These are phyloP conservation scores for Syngnathus scovelli DNA, from an alignment of 2,113 vertebrate genomes.

Conservation along the genomic window DNA sequence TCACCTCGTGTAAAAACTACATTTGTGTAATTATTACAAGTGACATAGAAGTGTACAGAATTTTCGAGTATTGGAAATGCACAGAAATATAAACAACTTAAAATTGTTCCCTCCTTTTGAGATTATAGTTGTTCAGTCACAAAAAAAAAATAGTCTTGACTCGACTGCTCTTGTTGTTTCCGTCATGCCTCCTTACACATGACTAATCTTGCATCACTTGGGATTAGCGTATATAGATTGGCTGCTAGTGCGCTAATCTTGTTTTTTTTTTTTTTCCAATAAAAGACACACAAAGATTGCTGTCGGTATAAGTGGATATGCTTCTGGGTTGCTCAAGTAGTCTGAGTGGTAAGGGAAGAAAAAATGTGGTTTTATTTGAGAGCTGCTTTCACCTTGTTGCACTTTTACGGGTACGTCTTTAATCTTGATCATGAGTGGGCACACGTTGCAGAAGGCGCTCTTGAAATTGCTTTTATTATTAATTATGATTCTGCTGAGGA, in stretches of 20 bases:
- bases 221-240: conserved; percentile 20
- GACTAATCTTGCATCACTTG: conserved; percentile 32
- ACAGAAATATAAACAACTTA: too few species aligned
- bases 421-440: not conserved
- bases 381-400: conserved; percentile 2
- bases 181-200: conserved; percentile 15
- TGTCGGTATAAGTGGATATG: too few species aligned
- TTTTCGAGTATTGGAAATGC: too few species aligned
- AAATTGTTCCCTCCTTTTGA: too few species aligned
- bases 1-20: too few species aligned
- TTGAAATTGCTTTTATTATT: not conserved
- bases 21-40: too few species aligned
- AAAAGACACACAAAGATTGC: not conserved
- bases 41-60: too few species aligned
- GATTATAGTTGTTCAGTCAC: too few species aligned
- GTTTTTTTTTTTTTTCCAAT: not conserved
- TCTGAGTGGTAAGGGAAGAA: too few species aligned
- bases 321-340: too few species aligned
- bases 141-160: not conserved
- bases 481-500: too few species aligned
- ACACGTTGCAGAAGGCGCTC: not conserved
- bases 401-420: not conserved
- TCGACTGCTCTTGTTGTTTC: conserved; percentile 27
- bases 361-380: conserved; percentile 6
- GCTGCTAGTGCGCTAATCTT: conserved; percentile 10